Evolutionary conservation across 2,113 vertebrate genomes (phyloP), one percentile per base, ranked within the genome.

Genomic region (Silurus asotus): DNA sequence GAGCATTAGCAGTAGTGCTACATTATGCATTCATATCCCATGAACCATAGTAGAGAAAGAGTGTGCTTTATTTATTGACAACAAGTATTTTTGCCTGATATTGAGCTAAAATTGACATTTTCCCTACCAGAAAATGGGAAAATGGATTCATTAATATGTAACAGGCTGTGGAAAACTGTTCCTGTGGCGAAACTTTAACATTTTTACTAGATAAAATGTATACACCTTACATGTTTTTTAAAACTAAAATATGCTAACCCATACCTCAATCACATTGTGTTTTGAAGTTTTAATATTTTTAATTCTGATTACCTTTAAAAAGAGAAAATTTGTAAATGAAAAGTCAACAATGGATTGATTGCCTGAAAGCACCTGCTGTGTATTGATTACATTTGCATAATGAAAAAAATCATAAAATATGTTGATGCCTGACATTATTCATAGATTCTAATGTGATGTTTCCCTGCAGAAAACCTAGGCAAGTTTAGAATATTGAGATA

Each of bases 1-100:
- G 25, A 4, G 49, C 11, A 55, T 25, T 55, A 76, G 49, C 51
- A 15, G 13, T 5, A 55, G 51, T 77, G 51, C 51, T 55, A 17
- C 74, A 25, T 77, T 77, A 77, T 76, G 74, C 49, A 53, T 53
- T 76, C 49, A n/a, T 76, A 25, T 76, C 49, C n/a, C 23, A 55
- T 76, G 20, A 75, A n/a, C 9, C 72, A 49, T 9, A 76, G 49
- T 4, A n/a, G 49, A 49, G 49, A 53, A 74, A 62, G 49, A 53
- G 45, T 23, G 70, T 9, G 70, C 23, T 70, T 74, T 23, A 74
- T 74, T 49, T 74, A 49, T 49, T 8, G 45, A 20, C 70, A 45
- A 1, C 49, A 17, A 49, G 19, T 74, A 23, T 72, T 49, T 72
- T 45, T 9, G 17, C 0, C 69, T 48, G 45, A 72, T 75, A 6